Conservation (phyloP, 2,113 vertebrate species). For the Zosterops pallidus region DNA sequence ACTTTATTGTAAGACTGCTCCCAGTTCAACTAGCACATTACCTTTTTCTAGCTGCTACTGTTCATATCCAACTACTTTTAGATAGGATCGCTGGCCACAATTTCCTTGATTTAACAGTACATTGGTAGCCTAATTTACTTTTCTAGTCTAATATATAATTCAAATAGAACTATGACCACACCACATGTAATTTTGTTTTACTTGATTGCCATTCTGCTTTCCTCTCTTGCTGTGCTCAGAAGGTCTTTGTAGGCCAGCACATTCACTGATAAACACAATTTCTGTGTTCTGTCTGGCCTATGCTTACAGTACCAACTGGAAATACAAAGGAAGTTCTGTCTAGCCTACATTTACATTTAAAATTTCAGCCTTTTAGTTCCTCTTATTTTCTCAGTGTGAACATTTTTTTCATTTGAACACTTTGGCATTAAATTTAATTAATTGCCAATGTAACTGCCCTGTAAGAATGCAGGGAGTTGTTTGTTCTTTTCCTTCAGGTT, state of each 20-base stretch:
- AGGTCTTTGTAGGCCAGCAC: not conserved
- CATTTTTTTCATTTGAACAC: not conserved
- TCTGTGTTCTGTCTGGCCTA: not conserved
- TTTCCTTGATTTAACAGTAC: not conserved
- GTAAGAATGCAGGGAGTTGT: not conserved
- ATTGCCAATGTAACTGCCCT: accelerated
- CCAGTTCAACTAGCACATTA: not conserved
- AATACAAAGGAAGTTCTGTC: constrained; percentile 6
- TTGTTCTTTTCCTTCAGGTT: not conserved
- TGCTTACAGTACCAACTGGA: not conserved
- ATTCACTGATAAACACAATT: not conserved
- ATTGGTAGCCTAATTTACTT: not conserved
- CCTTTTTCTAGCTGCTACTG: not conserved
- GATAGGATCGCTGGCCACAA: not conserved
- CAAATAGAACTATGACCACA: not conserved
- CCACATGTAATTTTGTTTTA: not conserved
- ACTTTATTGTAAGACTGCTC: not conserved
- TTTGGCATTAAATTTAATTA: not conserved
- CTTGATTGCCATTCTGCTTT: not conserved
- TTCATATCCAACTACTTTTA: not conserved
- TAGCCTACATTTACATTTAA: not conserved
- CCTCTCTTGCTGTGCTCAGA: not conserved
- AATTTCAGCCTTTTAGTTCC: not conserved
- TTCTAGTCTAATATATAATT: not conserved
- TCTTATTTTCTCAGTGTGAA: not conserved